phyloP scores from a whole-genome alignment of 2,888 invertebrate genomes.

The Oxycera nigricornis region DNA sequence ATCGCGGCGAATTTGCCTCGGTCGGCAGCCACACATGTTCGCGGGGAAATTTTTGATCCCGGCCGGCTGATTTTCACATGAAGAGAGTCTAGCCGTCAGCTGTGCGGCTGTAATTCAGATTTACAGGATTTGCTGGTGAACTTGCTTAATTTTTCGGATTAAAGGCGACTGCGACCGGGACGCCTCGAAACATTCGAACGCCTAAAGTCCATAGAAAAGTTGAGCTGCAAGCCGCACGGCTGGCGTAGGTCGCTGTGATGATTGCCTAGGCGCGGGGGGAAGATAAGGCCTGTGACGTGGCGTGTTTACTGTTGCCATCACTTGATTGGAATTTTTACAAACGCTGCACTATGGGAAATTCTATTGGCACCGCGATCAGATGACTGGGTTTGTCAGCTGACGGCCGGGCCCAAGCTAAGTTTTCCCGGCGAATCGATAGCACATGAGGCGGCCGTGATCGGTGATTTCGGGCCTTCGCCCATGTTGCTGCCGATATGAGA shows the following conservation, averaged over 20 bases:
- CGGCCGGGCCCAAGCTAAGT: background rate
- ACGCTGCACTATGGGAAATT: background rate
- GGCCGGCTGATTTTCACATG: background rate
- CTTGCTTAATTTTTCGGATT: background rate
- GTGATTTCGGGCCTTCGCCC: no score
- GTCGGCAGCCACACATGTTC: background rate
- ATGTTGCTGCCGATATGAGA: no score
- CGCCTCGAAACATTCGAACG: slow-evolving; percentile 2
- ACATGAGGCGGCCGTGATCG: no score
- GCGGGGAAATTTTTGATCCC: slow-evolving; percentile 24
- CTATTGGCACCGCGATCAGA: slow-evolving; percentile 9
- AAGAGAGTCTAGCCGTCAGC: background rate
- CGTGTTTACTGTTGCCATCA: background rate
- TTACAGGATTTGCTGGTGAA: background rate
- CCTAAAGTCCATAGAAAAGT: background rate
- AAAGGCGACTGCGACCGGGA: no score
- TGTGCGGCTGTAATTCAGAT: slow-evolving; percentile 2
- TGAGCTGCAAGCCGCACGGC: background rate
- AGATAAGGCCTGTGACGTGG: background rate
- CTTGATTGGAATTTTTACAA: background rate
- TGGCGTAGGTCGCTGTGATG: background rate
- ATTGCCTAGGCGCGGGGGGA: background rate
- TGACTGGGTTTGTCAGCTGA: slow-evolving; percentile 7
- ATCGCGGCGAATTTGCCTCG: background rate
- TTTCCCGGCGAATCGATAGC: background rate